Conservation (phyloP, 1,140 invertebrate genomes). For the Nephila pilipes region DNA sequence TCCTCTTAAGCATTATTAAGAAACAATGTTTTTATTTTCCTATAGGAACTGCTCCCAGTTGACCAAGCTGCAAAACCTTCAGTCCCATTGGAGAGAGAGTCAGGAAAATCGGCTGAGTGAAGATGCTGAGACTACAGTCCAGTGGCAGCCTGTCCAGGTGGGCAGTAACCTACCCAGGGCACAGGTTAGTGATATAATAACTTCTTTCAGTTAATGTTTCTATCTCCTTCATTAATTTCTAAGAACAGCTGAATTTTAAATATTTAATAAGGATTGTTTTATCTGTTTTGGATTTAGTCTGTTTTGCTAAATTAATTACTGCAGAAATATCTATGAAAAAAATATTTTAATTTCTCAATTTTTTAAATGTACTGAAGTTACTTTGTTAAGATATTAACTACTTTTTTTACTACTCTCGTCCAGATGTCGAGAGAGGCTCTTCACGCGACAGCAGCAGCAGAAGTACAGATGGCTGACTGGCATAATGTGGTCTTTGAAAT, state of each 20-base stretch:
- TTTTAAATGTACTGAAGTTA: too few relatives aligned
- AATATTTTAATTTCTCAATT: too few relatives aligned
- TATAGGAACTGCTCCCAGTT: conserved; percentile 81
- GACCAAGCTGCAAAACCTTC: conserved; percentile 79
- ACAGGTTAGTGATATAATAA: not conserved
- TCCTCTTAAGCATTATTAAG: too few relatives aligned
- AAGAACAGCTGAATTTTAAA: too few relatives aligned
- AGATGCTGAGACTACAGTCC: conserved; percentile 26
- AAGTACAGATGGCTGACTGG: conserved; percentile 47
- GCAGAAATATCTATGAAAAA: too few relatives aligned
- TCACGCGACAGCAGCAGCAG: conserved; percentile 41
- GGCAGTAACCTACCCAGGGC: conserved; percentile 53
- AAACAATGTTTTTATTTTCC: conserved; percentile 73
- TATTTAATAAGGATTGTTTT: too few relatives aligned
- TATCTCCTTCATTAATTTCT: too few relatives aligned
- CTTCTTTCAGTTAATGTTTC: too few relatives aligned
- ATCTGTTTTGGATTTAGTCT: too few relatives aligned
- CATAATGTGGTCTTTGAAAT: conserved; percentile 29
- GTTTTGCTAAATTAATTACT: too few relatives aligned
- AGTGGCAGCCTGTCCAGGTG: conserved; percentile 64
- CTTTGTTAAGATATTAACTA: too few relatives aligned
- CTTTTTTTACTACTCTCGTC: not conserved
- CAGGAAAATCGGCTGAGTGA: not conserved
- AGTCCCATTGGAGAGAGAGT: conserved; percentile 31
- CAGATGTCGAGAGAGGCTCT: conserved; percentile 8